Percentiles rank a stretch among this genome's conserved stretches.
These are phyloP conservation scores for Ophiodon elongatus DNA, from an alignment of 2,113 vertebrate genomes.

Conservation along the genomic window DNA sequence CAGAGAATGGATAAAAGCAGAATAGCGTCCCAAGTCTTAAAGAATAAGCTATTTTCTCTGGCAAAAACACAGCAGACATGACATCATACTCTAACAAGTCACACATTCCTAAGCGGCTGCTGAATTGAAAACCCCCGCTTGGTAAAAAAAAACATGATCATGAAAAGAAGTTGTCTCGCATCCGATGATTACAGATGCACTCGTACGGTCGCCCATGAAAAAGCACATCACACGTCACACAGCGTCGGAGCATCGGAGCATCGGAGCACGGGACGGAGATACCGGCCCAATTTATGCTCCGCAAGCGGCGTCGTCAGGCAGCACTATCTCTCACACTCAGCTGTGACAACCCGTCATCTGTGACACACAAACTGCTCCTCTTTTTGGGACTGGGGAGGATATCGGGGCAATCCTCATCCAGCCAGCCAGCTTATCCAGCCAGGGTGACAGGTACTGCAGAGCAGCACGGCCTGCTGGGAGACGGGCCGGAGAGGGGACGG, in stretches of 20 bases:
- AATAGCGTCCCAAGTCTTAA: neutral
- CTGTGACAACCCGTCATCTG: conserved; percentile 72
- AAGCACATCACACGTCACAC: conserved; percentile 30
- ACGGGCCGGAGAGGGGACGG: neutral
- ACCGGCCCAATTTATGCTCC: conserved; percentile 50
- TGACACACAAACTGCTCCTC: conserved; percentile 60
- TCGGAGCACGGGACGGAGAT: conserved; percentile 18
- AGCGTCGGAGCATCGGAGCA: conserved; percentile 16
- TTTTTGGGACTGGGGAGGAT: conserved; percentile 46
- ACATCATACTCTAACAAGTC: conserved; percentile 19
- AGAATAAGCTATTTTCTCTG: conserved; percentile 7
- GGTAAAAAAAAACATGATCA: neutral
- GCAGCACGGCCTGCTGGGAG: conserved; percentile 19
- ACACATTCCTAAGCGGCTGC: neutral
- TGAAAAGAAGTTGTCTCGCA: conserved; percentile 1
- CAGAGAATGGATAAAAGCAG: conserved; percentile 27
- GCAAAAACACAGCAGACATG: conserved; percentile 1
- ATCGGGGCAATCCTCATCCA: conserved; percentile 68
- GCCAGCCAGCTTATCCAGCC: conserved; percentile 45
- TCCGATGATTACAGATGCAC: conserved; percentile 22
- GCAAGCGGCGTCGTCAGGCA: conserved; percentile 63
- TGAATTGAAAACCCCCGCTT: neutral
- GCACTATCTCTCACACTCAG: conserved; percentile 73
- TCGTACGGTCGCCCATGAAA: conserved; percentile 15
- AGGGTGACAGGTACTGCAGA: conserved; percentile 22